Evolutionary conservation across 2,113 vertebrate species (phyloP).

Genomic region (Psilopogon haemacephalus): DNA sequence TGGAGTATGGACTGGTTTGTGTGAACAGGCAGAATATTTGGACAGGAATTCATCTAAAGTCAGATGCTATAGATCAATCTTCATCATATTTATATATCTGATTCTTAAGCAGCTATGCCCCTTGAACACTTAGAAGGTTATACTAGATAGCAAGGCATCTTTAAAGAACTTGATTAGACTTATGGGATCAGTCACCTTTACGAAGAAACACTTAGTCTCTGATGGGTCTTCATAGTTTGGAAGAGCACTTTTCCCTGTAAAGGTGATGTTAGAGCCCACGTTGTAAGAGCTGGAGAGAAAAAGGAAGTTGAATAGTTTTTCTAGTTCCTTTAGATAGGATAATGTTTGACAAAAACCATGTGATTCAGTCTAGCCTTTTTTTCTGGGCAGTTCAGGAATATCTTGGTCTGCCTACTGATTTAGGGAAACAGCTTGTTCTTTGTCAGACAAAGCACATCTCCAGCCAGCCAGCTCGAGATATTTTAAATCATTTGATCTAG

Average conservation of each 20-base stretch:
- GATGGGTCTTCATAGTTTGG: background rate
- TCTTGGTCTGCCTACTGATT: background rate
- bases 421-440: background rate
- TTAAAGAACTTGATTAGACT: background rate
- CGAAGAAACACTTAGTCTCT: background rate
- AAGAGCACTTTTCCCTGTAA: background rate
- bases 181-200: background rate
- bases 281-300: background rate
- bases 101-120: background rate
- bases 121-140: background rate
- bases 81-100: background rate
- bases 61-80: background rate
- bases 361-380: background rate
- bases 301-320: background rate
- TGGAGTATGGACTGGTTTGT: background rate
- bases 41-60: background rate
- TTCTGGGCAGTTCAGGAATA: background rate
- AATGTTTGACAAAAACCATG: background rate
- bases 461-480: background rate
- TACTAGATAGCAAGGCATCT: background rate
- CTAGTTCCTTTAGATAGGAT: background rate
- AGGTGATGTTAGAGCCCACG: background rate
- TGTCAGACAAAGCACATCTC: background rate
- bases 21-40: background rate
- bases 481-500: background rate